Evolutionary conservation across 2,888 invertebrate genomes (phyloP), one percentile per base, ranked within the genome.

Genomic region (Lepetodrilus schrolli): DNA sequence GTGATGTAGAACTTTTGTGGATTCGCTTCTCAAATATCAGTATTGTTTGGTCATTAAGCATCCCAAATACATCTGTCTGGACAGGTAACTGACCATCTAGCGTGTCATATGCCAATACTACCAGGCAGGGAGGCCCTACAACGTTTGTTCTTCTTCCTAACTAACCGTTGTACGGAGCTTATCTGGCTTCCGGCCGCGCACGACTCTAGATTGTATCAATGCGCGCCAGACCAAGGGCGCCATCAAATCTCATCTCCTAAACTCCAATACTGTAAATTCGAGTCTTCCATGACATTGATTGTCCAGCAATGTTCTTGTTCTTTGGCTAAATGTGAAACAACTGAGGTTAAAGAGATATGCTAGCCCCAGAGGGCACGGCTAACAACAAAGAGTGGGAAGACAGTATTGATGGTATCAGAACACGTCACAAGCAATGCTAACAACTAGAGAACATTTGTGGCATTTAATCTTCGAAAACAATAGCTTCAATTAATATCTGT

Each of bases 1-100:
- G 30, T 58, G 58, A 58, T 58, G 58, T 58, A 43, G 58, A 58
- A 30, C 21, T 58, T 58, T 34, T 30, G 58, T 26, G 30, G 58
- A 58, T 58, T 58, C 58, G 30, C 7, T 30, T 23, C 26, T 58
- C 58, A 58, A 58, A 58, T 58, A 30, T 58, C 58, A 26, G 17
- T n/a, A 23, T 13, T 30, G 30, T 58, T 58, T 58, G 58, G 17
- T 30, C 13, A 58, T 58, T 58, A 58, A 58, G 26, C 34, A 58
- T 30, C 10, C 34, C 2, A 10, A 58, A 58, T 58, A 58, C 58
- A 58, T 58, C 58, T 58, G 17, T 23, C 8, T 7, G 17, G 58
- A 58, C 58, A 58, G 58, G 30, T 23, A 30, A 30, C 30, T 17
- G 30, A 10, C n/a, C 58, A 34, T 23, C n/a, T 58, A 34, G 58